A percentile compares a stretch with the other conserved stretches of the same genome.
Conservation (phyloP, 2,888 invertebrate species). For the Athetis lepigone region DNA sequence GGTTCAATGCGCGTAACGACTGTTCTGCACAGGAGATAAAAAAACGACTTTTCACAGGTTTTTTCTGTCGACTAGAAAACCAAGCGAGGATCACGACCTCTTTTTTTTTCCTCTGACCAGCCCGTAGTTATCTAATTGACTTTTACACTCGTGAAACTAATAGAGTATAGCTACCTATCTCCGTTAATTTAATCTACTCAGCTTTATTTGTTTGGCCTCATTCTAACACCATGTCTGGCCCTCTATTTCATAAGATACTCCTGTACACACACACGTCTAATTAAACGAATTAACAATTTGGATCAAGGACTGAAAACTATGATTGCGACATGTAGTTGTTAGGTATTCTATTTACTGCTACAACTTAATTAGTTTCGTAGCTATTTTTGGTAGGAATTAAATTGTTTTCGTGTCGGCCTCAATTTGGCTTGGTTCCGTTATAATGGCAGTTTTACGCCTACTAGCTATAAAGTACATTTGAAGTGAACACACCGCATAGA, state of each 20-base stretch:
- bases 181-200: slow-evolving; percentile 17
- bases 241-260: slow-evolving; percentile 33
- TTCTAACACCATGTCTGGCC: slow-evolving; percentile 18
- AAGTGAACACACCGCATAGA: not conserved
- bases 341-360: slow-evolving; percentile 36
- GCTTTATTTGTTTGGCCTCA: slow-evolving; percentile 29
- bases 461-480: slow-evolving; percentile 5
- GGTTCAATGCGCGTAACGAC: slow-evolving; percentile 86
- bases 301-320: slow-evolving; percentile 62
- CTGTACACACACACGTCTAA: slow-evolving; percentile 24
- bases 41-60: slow-evolving; percentile 71
- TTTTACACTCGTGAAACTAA: slow-evolving; percentile 11
- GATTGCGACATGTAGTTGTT: slow-evolving; percentile 6
- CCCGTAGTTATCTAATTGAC: slow-evolving; percentile 4
- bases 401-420: slow-evolving; percentile 31
- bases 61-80: slow-evolving; percentile 54
- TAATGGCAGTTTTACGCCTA: slow-evolving; percentile 25
- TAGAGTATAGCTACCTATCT: slow-evolving; percentile 18
- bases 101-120: slow-evolving; percentile 18
- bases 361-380: slow-evolving; percentile 31
- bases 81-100: slow-evolving; percentile 13
- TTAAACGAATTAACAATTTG: slow-evolving; percentile 49
- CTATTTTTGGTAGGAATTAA: slow-evolving; percentile 24
- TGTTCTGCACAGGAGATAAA: slow-evolving; percentile 71
- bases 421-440: slow-evolving; percentile 47